These are phyloP conservation scores for Rhinatrema bivittatum DNA, from an alignment of 2,797 vertebrate genomes.

Conservation along the genomic window DNA sequence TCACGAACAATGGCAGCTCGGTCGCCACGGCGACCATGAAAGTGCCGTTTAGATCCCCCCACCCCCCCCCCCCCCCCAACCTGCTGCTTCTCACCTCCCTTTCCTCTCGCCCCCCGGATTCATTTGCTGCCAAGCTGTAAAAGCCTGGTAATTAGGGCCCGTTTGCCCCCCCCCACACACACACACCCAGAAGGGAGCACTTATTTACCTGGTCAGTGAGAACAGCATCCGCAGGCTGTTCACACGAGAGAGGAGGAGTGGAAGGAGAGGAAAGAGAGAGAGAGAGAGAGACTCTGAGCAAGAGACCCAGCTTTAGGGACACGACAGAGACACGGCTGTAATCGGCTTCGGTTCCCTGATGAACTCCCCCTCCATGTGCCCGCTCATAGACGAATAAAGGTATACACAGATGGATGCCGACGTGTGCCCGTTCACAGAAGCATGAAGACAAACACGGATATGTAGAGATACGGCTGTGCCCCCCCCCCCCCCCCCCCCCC, in stretches of 20 bases:
- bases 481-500: too few species aligned
- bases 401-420: too few species aligned
- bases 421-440: too few species aligned
- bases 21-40: constrained; percentile 16
- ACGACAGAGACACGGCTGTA: too few species aligned
- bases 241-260: not conserved
- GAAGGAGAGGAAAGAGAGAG: not conserved
- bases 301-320: not conserved
- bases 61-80: not conserved
- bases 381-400: too few species aligned
- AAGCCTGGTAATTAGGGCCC: constrained; percentile 19
- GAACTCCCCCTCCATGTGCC: too few species aligned
- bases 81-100: too few species aligned
- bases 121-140: not conserved
- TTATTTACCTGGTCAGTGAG: not conserved
- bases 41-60: constrained; percentile 6
- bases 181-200: not conserved
- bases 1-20: constrained; percentile 1
- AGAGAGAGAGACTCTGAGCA: not conserved
- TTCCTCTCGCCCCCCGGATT: constrained; percentile 1
- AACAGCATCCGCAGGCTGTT: constrained; percentile 1
- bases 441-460: too few species aligned
- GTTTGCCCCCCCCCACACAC: not conserved
- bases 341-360: too few species aligned
- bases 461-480: too few species aligned